A percentile compares a stretch with the other conserved stretches of the same genome.
Conservation (phyloP, 2,113 vertebrate species). For the Zeus faber region DNA sequence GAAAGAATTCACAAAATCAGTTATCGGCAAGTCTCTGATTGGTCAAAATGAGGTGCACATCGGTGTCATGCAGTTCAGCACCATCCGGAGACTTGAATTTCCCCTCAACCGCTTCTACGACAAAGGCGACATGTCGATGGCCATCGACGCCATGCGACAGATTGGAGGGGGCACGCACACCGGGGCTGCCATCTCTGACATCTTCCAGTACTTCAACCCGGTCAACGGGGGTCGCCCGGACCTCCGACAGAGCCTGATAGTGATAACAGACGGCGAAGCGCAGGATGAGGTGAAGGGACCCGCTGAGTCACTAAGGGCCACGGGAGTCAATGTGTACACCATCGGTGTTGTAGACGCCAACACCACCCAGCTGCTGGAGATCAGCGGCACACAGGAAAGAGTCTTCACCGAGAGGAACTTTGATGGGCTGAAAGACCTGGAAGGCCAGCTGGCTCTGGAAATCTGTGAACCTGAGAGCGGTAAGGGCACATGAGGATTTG, state of each 20-base stretch:
- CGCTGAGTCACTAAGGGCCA: slow-evolving; percentile 71
- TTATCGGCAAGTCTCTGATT: slow-evolving; percentile 65
- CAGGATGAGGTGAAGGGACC: slow-evolving; percentile 70
- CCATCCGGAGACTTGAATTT: slow-evolving; percentile 57
- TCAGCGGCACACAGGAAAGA: slow-evolving; percentile 66
- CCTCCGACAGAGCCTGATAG: slow-evolving; percentile 74
- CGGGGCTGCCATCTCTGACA: slow-evolving; percentile 66
- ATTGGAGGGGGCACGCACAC: slow-evolving; percentile 65
- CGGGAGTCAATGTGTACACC: slow-evolving; percentile 74
- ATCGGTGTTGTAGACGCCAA: slow-evolving; percentile 75
- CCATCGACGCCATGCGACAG: slow-evolving; percentile 67
- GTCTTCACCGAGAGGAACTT: slow-evolving; percentile 70
- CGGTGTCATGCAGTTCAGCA: slow-evolving; percentile 82
- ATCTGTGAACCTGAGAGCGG: too few species aligned
- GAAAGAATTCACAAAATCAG: slow-evolving; percentile 76
- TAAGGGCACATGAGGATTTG: too few species aligned
- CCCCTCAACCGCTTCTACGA: slow-evolving; percentile 53
- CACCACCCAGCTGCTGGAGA: slow-evolving; percentile 76
- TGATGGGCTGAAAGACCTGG: slow-evolving; percentile 70
- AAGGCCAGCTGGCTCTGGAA: slow-evolving; percentile 72
- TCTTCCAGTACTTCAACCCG: slow-evolving; percentile 72
- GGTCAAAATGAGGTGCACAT: slow-evolving; percentile 68
- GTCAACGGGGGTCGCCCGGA: slow-evolving; percentile 66
- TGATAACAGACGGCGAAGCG: slow-evolving; percentile 80
- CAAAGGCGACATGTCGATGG: slow-evolving; percentile 48